Evolutionary conservation across 2,113 vertebrate genomes (phyloP), one percentile per base, ranked within the genome.

Genomic region (Nycticryphes semicollaris): DNA sequence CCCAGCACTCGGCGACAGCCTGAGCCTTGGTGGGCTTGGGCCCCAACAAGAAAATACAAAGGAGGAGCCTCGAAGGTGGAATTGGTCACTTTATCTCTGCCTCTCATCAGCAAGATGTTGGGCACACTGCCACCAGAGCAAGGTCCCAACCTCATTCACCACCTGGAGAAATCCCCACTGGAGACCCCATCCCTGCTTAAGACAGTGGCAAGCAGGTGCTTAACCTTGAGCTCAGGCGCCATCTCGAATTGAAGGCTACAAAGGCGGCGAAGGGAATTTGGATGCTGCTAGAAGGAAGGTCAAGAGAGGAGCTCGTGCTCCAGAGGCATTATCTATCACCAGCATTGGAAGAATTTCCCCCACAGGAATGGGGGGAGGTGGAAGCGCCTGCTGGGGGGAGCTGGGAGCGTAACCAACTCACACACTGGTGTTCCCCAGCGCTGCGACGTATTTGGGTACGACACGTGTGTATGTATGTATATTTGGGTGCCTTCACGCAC

Each of bases 1-100:
- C 47, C 37, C 0, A 0, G 53, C 39, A 82, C 47, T 31, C 2
- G 3, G 51, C 0, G 4, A 25, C 62, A 59, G 31, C 66, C 69
- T 45, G 48, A 90, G 57, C 43, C 39, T 86, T 23, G 60, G 48
- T 21, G 72, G 39, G 48, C 77, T 94, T 4, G 0, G 57, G 68
- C 19, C 11, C 33, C 1, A 1, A 3, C 0, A 0, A 43, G 25
- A 64, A 81, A 74, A 80, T 16, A 48, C 28, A 39, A 51, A 12
- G 0, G 6, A 72, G 51, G 53, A 87, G 19, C 62, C 60, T 64
- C 35, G 14, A 17, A 48, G 45, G 35, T 72, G n/a, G 85, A 73
- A 90, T 18, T 9, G 62, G 48, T 79, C 35, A 45, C 27, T 75
- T 84, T 57, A 48, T 31, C 67, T 35, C 30, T 69, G 27, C 27